Conservation (phyloP, 2,888 invertebrate species). For the Drosophila pseudotalamancana region DNA sequence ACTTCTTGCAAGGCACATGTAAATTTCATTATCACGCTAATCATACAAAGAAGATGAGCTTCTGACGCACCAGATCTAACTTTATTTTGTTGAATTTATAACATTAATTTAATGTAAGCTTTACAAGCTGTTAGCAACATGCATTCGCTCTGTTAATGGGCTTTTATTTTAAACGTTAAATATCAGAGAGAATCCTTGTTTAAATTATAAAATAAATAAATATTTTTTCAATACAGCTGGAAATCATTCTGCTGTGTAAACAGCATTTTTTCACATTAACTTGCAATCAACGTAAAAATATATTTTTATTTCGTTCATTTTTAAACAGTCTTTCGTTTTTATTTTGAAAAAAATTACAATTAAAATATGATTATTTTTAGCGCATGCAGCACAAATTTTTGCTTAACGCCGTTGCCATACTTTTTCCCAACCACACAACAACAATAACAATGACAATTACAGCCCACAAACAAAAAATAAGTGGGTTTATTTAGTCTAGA, state of each 20-base stretch:
- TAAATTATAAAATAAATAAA: not conserved
- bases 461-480: constrained; percentile 8
- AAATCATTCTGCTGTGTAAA: constrained; percentile 1
- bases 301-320: not conserved
- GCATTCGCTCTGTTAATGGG: not conserved
- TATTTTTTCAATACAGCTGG: not conserved
- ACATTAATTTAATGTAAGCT: not conserved
- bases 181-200: not conserved
- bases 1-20: constrained; percentile 15
- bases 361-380: constrained; percentile 32
- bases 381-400: constrained; percentile 55
- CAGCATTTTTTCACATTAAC: not conserved
- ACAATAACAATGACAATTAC: constrained; percentile 27
- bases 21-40: constrained; percentile 30
- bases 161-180: not conserved
- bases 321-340: not conserved
- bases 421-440: constrained; percentile 37
- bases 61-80: not conserved
- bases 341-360: not conserved
- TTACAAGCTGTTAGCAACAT: not conserved
- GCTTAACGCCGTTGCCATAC: constrained; percentile 69
- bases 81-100: not conserved
- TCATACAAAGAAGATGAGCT: not conserved
- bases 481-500: constrained; percentile 19
- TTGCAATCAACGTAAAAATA: constrained; percentile 5